Evolutionary conservation across 2,888 invertebrate genomes (phyloP), one percentile per base, ranked within the genome.

Genomic region (Meliscaeva auricollis): DNA sequence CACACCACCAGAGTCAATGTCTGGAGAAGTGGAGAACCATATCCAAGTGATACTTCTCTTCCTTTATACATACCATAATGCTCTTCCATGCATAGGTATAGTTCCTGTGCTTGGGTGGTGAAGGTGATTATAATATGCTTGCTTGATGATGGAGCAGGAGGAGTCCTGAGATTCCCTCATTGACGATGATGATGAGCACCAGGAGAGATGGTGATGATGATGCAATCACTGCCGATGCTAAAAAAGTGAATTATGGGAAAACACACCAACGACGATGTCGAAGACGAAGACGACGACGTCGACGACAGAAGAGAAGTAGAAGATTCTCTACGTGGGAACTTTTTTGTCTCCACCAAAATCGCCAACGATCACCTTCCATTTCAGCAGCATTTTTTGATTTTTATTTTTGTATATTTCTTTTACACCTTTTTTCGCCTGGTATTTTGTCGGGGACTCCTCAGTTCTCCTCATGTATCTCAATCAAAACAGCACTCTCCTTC

Each of bases 241-340:
- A 80, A 76, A 80, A 81, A 81, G 85, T 85, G 85, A 85, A 77
- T 85, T 85, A 85, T 85, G 85, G 76, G 85, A 83, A 79, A 81
- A 73, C 30, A 74, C 66, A 46, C 62, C 17, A 54, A 60, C 52
- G 44, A 72, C 41, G 62, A 56, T 35, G 50, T 9, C 22, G 58
- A 22, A 62, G 38, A 56, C 38, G 52, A 17, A 9, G 5, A 56
- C 32, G 30, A 17, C 15, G 32, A 52, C 22, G n/a, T 11, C 60
- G 26, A 62, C n/a, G 41, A 11, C 8, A 41, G 13, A 22, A 41
- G 38, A 38, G 26, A 38, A 9, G 13, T 9, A 56, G 32, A 70
- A 58, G 64, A 56, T 75, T 75, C 66, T 62, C 48, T 44, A 80
- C 84, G 80, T 84, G 84, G 85, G 85, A 85, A 81, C 68, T 76